Percentiles rank a stretch among this genome's conserved stretches.
phyloP scores from a whole-genome alignment of 2,113 vertebrate species.

The Clarias gariepinus region DNA sequence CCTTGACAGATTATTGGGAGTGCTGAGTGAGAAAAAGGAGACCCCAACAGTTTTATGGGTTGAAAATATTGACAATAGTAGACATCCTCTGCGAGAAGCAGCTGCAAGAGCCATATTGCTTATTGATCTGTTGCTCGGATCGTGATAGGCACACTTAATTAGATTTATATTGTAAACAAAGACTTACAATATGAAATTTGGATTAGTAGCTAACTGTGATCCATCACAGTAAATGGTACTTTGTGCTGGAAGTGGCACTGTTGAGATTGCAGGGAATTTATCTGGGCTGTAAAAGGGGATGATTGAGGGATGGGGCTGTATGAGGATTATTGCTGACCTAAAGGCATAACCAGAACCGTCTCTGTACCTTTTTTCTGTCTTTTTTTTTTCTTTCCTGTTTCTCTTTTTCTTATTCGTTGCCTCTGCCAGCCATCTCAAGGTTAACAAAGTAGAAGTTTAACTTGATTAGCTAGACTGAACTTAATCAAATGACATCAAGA shows the following conservation, averaged over 20 bases:
- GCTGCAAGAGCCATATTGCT: constrained; percentile 80
- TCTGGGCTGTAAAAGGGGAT: constrained; percentile 54
- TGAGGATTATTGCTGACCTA: constrained; percentile 56
- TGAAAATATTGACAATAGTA: constrained; percentile 77
- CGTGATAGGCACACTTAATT: constrained; percentile 77
- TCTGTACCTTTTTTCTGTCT: background rate
- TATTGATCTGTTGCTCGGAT: constrained; percentile 80
- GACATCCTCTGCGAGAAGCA: constrained; percentile 74
- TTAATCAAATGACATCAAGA: background rate
- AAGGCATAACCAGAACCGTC: constrained; percentile 19
- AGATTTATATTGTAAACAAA: constrained; percentile 87
- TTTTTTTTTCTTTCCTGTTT: background rate
- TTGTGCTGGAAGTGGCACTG: constrained; percentile 65
- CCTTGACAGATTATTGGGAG: constrained; percentile 74
- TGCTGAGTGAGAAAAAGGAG: constrained; percentile 59
- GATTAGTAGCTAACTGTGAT: constrained; percentile 76
- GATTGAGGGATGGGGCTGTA: constrained; percentile 39
- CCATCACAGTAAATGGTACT: constrained; percentile 75
- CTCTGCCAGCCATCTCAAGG: background rate
- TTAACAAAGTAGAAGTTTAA: background rate
- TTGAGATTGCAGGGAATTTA: constrained; percentile 69
- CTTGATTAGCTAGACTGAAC: background rate
- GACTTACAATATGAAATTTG: constrained; percentile 72
- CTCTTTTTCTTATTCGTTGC: background rate
- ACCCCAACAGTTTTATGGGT: constrained; percentile 64